Evolutionary conservation across 2,113 vertebrate species (phyloP), one percentile per base, ranked within the genome.

Genomic region (Pagrus major): DNA sequence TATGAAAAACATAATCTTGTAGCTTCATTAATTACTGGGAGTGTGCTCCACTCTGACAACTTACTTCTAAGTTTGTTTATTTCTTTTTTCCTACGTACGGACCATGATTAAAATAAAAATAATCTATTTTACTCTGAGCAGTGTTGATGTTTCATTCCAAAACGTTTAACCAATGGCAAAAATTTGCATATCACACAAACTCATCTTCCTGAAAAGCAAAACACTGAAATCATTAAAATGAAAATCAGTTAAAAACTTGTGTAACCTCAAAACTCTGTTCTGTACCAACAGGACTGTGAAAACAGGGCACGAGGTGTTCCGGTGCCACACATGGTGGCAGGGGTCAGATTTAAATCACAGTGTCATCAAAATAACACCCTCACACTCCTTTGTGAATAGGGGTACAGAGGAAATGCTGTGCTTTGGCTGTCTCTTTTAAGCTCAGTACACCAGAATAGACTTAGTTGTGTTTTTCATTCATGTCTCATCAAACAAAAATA

Each of bases 151-250:
- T 67, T 78, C 47, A 52, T 65, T 63, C 44, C 47, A 23, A 31
- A 73, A 65, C 11, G 46, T 78, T 78, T 27, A 76, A 83, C 27
- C 39, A 70, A 21, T 46, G 25, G 25, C 11, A 74, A 18, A 71
- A 6, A 88, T 80, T 70, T 69, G 60, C 75, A 86, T 77, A 74
- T 81, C 55, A 69, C 52, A 81, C n/a, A 66, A 69, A 42, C 59
- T 63, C n/a, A 65, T 85, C 66, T 46, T 56, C 25, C 4, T 37
- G 31, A 31, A 74, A 70, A 37, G 35, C 74, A 74, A 63, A 86
- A 79, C 66, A 74, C 60, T 33, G 49, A 65, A 54, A 70, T 74
- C 39, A 66, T 75, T 69, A 39, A 83, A 81, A 78, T 66, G 23
- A 75, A 81, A 83, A 71, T 52, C 15, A 47, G 59, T 21, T 70